These are phyloP conservation scores for Eulacestoma nigropectus DNA, from an alignment of 2,113 vertebrate genomes.

Conservation along the genomic window DNA sequence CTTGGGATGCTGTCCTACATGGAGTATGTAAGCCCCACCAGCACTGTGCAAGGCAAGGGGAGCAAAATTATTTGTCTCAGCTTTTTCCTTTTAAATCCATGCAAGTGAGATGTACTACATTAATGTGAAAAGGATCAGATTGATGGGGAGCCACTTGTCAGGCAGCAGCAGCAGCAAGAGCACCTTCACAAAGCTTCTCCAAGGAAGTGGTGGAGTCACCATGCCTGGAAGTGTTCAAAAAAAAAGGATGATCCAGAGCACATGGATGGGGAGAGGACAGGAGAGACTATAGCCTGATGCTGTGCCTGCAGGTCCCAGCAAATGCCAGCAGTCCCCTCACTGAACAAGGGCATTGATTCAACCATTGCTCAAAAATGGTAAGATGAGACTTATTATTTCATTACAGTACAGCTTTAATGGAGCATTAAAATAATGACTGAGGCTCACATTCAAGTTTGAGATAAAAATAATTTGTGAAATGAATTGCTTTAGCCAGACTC, in stretches of 20 bases:
- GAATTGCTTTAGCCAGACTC: neutral
- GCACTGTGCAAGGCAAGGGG: neutral
- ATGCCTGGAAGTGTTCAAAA: neutral
- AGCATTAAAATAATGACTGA: neutral
- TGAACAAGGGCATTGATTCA: neutral
- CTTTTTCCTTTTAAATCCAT: neutral
- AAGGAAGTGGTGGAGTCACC: neutral
- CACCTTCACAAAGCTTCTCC: neutral
- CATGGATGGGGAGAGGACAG: rapidly evolving
- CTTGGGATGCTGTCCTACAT: rapidly evolving
- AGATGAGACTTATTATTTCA: neutral
- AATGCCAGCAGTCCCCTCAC: neutral
- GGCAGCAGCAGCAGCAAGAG: neutral
- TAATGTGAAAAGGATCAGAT: neutral
- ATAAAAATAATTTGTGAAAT: neutral
- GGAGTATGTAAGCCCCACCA: rapidly evolving
- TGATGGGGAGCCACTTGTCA: neutral
- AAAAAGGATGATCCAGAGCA: neutral
- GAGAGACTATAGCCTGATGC: neutral
- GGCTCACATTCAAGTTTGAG: neutral
- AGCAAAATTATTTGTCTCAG: neutral
- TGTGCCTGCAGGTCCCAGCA: neutral
- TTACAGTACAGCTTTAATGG: neutral
- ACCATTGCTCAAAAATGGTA: neutral
- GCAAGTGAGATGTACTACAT: neutral